These are phyloP conservation scores for Halictus rubicundus DNA, from an alignment of 1,140 invertebrate genomes.

Conservation along the genomic window DNA sequence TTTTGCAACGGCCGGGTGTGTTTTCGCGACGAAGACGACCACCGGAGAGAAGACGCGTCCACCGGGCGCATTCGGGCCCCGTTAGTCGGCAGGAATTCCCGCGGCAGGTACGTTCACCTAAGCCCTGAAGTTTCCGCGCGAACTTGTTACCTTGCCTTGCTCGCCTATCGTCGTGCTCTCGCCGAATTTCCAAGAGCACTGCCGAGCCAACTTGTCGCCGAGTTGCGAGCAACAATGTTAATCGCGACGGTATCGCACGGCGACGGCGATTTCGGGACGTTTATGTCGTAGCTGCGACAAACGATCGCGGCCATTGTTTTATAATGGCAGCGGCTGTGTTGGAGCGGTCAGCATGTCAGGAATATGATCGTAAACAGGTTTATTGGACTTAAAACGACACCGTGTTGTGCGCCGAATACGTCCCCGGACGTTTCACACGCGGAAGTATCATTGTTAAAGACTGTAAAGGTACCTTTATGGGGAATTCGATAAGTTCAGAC, in stretches of 20 bases:
- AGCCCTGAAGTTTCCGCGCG: not conserved
- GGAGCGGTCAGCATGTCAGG: too few species aligned
- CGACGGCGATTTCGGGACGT: too few species aligned
- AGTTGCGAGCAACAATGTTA: slow-evolving; percentile 26
- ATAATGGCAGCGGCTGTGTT: too few species aligned
- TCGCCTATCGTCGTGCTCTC: not conserved
- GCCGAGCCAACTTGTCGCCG: not conserved
- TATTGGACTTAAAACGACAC: too few species aligned
- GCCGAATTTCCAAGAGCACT: not conserved
- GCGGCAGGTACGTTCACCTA: slow-evolving; percentile 26
- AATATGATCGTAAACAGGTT: too few species aligned
- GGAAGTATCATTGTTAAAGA: too few species aligned
- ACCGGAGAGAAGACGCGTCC: not conserved
- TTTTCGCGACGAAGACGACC: not conserved
- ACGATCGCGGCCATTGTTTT: too few species aligned
- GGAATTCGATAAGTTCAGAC: too few species aligned
- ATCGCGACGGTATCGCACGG: not conserved
- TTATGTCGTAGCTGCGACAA: too few species aligned
- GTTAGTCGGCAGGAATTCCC: slow-evolving; percentile 22
- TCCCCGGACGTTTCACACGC: too few species aligned
- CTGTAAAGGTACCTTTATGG: too few species aligned
- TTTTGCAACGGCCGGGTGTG: not conserved
- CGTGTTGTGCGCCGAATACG: too few species aligned
- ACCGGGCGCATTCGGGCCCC: not conserved
- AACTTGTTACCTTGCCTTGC: slow-evolving; percentile 13